Base-by-base conservation (phyloP, 1,140 invertebrate species). In the Pseudobourletiella spinata region DNA sequence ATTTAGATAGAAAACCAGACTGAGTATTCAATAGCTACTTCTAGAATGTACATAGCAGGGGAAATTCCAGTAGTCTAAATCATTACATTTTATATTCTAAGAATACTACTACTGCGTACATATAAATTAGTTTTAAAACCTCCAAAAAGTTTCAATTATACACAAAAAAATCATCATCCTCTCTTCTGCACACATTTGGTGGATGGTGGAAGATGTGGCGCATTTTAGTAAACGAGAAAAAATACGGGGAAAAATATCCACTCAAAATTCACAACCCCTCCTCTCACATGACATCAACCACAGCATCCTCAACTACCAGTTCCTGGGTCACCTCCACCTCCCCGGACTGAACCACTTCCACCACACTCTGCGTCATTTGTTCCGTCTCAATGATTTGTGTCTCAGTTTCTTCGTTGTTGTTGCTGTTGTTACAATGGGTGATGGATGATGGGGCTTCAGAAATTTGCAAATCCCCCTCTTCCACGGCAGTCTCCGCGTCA, bases 381-480 rank as follows among this genome's bases (percentile, higher is more conserved):
- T 48, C 24, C 22, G 11, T 22, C 22, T 48, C 16, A 6, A 48
- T 20, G 11, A 15, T 22, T 20, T n/a, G 24, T n/a, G n/a, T n/a
- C 16, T 48, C 46, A n/a, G 32, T 48, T 15, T 15, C 46, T 8
- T 8, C 6, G 11, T n/a, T n/a, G n/a, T n/a, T n/a, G n/a, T n/a
- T n/a, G n/a, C n/a, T n/a, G n/a, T n/a, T n/a, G n/a, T n/a, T n/a
- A n/a, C n/a, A n/a, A n/a, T n/a, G n/a, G n/a, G n/a, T n/a, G n/a
- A n/a, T n/a, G n/a, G n/a, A n/a, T n/a, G n/a, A n/a, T n/a, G n/a
- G n/a, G n/a, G n/a, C n/a, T 25, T 48, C 46, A 20, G 46, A n/a
- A 48, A 48, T 48, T 48, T 48, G 46, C 11, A 48, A 25, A 48
- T 48, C 46, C 46, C 24, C 46, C 16, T 48, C 24, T n/a, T 48